Evolutionary conservation across 2,113 vertebrate genomes (phyloP).

Genomic region (Serilophus lunatus): DNA sequence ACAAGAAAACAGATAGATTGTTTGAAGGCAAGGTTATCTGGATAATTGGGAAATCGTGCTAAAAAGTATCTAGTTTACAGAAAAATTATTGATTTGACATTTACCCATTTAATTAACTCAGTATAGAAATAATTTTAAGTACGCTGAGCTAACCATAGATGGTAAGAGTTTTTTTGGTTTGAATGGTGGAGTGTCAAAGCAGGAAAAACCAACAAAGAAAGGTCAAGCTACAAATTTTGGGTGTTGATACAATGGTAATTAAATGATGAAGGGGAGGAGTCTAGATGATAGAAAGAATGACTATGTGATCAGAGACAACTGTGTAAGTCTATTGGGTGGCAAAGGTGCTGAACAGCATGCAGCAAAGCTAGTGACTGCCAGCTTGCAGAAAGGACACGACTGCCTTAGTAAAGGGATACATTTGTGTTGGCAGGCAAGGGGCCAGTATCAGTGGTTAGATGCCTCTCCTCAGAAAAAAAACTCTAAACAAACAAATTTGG

Average conservation of each 20-base stretch:
- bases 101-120: background rate
- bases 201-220: background rate
- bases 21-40: background rate
- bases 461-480: background rate
- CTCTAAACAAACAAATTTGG: background rate
- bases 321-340: background rate
- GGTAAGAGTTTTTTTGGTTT: background rate
- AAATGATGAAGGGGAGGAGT: background rate
- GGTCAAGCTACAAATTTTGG: background rate
- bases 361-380: background rate
- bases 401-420: accelerated
- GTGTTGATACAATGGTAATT: background rate
- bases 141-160: background rate
- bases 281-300: background rate
- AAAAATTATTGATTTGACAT: background rate
- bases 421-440: background rate
- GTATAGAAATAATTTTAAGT: background rate
- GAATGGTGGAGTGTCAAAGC: background rate
- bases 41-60: background rate
- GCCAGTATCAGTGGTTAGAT: background rate
- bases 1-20: background rate
- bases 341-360: background rate
- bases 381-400: background rate
- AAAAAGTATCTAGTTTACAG: background rate
- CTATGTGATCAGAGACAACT: background rate